Percentiles rank a stretch among this genome's conserved stretches.
Conservation (phyloP, 2,888 invertebrate species). For the Lysandra bellargus region DNA sequence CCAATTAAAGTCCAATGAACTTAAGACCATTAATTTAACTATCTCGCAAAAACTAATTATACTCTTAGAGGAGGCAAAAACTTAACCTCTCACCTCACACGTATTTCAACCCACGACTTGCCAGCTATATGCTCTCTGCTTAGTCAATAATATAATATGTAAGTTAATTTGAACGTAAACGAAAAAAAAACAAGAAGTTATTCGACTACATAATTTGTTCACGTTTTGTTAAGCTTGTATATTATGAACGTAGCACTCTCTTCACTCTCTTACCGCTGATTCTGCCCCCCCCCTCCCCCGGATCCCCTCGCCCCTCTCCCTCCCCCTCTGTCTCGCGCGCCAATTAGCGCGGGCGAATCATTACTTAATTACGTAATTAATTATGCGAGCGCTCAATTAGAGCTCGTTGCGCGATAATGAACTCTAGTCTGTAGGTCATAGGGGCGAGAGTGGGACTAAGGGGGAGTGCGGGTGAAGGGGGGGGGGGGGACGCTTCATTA, state of each 20-base stretch:
- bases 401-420: conserved; percentile 31
- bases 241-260: background rate
- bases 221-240: no score
- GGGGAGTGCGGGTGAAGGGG: background rate
- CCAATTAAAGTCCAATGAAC: background rate
- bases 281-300: background rate
- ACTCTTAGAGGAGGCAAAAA: background rate
- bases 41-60: background rate
- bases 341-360: conserved; percentile 36
- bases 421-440: conserved; percentile 36
- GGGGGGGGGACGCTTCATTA: background rate
- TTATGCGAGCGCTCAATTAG: conserved; percentile 34
- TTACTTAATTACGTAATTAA: conserved; percentile 41
- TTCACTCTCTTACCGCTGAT: background rate
- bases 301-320: background rate
- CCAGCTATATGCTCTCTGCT: background rate
- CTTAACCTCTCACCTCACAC: background rate
- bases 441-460: conserved; percentile 32
- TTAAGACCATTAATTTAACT: background rate
- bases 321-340: background rate
- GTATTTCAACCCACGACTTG: background rate
- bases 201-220: no score
- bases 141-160: background rate
- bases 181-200: background rate
- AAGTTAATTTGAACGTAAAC: background rate